Conservation (phyloP, 2,888 invertebrate species). For the Pristionchus japonicus region DNA sequence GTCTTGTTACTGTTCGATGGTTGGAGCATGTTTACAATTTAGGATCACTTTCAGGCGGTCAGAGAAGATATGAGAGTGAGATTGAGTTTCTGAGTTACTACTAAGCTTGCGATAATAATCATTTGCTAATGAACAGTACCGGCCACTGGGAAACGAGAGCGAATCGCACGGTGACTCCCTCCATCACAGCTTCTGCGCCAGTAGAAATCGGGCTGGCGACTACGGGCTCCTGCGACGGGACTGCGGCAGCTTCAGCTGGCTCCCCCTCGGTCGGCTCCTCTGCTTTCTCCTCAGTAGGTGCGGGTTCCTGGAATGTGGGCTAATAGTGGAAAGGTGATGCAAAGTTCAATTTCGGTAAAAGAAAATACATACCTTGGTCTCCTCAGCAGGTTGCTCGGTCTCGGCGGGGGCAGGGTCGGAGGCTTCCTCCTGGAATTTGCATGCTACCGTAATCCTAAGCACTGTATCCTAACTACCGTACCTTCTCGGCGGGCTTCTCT, state of each 20-base stretch:
- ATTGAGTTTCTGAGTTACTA: no score
- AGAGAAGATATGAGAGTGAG: no score
- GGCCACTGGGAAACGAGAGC: neutral
- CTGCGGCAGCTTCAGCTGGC: neutral
- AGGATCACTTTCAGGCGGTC: no score
- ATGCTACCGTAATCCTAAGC: no score
- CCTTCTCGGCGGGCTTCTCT: neutral
- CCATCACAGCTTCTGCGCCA: neutral
- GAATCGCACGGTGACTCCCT: slow-evolving; percentile 10
- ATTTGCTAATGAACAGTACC: neutral
- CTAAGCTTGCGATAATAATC: no score
- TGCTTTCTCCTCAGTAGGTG: no score
- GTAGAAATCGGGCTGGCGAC: neutral
- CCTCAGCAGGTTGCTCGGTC: neutral
- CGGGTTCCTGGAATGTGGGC: neutral
- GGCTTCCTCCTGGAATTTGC: no score
- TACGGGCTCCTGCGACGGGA: neutral
- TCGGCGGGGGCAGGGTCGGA: no score
- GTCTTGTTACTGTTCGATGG: no score
- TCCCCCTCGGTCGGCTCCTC: neutral
- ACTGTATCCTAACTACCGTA: neutral
- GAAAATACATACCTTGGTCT: neutral
- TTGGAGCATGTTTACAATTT: no score
- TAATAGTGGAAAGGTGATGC: no score
- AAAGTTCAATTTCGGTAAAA: no score